phyloP scores from a whole-genome alignment of 1,140 invertebrate species.

The Platyscapa corneri region DNA sequence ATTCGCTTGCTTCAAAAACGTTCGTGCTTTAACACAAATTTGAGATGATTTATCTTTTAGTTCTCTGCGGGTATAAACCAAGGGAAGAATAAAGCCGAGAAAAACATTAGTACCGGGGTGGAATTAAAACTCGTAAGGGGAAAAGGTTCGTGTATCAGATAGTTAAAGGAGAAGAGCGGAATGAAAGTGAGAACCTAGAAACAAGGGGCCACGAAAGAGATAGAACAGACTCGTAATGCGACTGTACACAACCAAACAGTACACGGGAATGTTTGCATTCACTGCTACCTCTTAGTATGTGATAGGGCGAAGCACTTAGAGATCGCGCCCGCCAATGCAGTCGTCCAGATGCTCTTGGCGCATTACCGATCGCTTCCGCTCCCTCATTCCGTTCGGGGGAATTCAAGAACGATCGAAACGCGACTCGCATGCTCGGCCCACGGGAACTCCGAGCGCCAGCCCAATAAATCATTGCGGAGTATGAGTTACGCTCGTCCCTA shows the following conservation, averaged over 20 bases:
- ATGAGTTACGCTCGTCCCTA: not conserved
- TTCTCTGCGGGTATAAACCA: not conserved
- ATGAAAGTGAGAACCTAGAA: not conserved
- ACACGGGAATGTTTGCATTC: not conserved
- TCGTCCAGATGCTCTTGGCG: not conserved
- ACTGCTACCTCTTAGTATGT: not conserved
- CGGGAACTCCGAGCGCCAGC: not conserved
- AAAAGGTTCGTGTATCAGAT: not conserved
- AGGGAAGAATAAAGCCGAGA: not conserved
- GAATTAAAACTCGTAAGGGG: not conserved
- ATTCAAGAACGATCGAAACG: not conserved
- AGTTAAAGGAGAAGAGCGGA: not conserved
- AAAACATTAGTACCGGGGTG: not conserved
- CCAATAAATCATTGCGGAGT: not conserved
- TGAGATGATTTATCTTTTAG: not conserved
- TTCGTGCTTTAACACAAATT: not conserved
- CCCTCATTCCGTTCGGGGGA: not conserved
- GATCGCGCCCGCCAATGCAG: not conserved
- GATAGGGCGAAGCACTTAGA: not conserved
- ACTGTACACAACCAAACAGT: not conserved
- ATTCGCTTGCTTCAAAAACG: not conserved
- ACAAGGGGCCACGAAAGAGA: not conserved
- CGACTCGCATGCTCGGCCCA: not conserved
- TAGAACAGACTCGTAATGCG: not conserved
- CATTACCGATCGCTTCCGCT: not conserved